Base-by-base conservation (phyloP, 2,888 invertebrate genomes). In the Ormia ochracea region DNA sequence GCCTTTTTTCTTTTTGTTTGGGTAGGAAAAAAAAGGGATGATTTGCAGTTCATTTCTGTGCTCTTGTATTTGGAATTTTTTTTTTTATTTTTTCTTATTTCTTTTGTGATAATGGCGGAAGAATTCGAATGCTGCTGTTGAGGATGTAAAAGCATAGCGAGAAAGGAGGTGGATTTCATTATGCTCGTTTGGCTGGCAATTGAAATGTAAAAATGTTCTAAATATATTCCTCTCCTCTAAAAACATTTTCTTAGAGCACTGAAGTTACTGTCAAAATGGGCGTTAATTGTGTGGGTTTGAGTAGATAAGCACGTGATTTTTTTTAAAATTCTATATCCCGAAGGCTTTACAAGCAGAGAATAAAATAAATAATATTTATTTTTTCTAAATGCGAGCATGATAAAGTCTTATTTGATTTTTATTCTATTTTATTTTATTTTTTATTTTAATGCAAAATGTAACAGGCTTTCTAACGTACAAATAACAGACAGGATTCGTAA, bases 231-330 rank as follows among this genome's bases (percentile, higher is more conserved):
- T 14, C 31, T 1, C 14, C 26, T 61, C 43, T 61, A 69, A 54
- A 54, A 59, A 61, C 52, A 31, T 61, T 59, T 59, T 73, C 73
- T 68, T 56, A 41, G 38, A 56, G 31, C 65, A 69, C 23, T 63
- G 72, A 80, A 80, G 76, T 80, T 80, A 80, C 80, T 80, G 80
- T 80, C 75, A 75, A 81, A 86, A 86, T 86, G 86, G 86, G 87
- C 87, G 86, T 86, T 86, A 86, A 86, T 86, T 86, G 86, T 86
- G 83, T 82, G 86, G 86, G 86, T 82, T 86, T 85, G 86, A 80
- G 83, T 82, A 86, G 86, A 86, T 86, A 86, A 86, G 86, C 85
- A 86, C 86, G 87, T 86, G 86, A 86, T 86, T 86, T 86, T 86
- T 86, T 85, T 82, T 83, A 83, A 82, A 87, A 83, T 83, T 85